Conservation (phyloP, 2,113 vertebrate species). For the Lutjanus erythropterus region DNA sequence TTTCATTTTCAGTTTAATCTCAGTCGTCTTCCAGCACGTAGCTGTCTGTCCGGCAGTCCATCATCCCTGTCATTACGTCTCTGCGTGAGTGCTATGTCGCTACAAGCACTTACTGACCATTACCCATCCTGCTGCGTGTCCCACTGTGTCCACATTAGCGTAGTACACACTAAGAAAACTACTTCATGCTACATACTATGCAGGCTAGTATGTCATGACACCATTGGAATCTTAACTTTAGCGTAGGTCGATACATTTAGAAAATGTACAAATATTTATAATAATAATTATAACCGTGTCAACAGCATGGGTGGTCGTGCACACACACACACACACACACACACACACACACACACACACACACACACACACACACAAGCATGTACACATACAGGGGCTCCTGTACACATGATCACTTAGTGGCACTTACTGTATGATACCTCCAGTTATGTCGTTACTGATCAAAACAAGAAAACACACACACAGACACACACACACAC, state of each 20-base stretch:
- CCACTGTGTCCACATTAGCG: constrained; percentile 36
- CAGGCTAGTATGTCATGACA: constrained; percentile 71
- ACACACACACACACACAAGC: constrained; percentile 10
- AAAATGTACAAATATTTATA: constrained; percentile 52
- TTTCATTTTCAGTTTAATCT: constrained; percentile 70
- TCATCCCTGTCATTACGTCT: constrained; percentile 64
- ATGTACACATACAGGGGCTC: constrained; percentile 2
- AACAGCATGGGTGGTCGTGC: constrained; percentile 30
- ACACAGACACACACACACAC: constrained; percentile 1
- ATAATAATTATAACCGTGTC: constrained; percentile 57
- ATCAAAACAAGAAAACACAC: constrained; percentile 33
- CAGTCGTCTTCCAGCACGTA: constrained; percentile 90
- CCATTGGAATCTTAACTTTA: constrained; percentile 51
- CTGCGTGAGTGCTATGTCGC: constrained; percentile 49
- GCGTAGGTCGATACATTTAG: constrained; percentile 39
- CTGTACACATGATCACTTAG: constrained; percentile 41
- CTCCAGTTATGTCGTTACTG: constrained; percentile 40
- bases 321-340: constrained; percentile 25
- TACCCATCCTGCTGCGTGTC: constrained; percentile 29
- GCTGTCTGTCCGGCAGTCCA: constrained; percentile 65
- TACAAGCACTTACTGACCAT: constrained; percentile 40
- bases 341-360: constrained; percentile 9
- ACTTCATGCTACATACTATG: constrained; percentile 67
- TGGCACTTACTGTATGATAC: constrained; percentile 71
- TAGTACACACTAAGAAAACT: constrained; percentile 34